phyloP scores from a whole-genome alignment of 2,113 vertebrate species.

The Paraplagusia blochii region DNA sequence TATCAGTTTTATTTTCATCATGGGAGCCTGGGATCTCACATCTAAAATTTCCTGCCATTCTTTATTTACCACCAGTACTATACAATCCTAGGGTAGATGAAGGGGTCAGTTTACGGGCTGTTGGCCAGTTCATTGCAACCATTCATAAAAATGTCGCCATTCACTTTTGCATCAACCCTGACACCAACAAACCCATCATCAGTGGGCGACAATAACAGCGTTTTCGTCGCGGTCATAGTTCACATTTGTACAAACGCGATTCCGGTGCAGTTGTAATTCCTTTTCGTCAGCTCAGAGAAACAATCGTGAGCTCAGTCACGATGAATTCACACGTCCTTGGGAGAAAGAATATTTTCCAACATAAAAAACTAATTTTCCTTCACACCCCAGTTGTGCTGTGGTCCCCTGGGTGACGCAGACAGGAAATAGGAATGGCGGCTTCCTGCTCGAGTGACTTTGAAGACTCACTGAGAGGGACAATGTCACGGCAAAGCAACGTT shows the following conservation, averaged over 20 bases:
- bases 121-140: too few species aligned
- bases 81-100: too few species aligned
- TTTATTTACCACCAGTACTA: too few species aligned
- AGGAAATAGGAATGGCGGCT: constrained; percentile 74
- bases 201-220: constrained; percentile 62
- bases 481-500: constrained; percentile 55
- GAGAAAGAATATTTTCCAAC: constrained; percentile 48
- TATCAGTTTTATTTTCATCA: too few species aligned
- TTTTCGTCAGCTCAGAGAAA: constrained; percentile 56
- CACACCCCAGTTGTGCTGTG: constrained; percentile 44
- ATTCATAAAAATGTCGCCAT: neutral
- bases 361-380: constrained; percentile 53
- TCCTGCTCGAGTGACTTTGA: constrained; percentile 72
- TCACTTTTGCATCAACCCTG: constrained; percentile 57
- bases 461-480: constrained; percentile 45
- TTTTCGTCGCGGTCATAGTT: constrained; percentile 54
- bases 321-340: constrained; percentile 60
- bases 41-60: too few species aligned
- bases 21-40: too few species aligned
- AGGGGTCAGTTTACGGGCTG: too few species aligned
- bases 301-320: constrained; percentile 34
- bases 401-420: constrained; percentile 51
- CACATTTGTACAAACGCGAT: constrained; percentile 58
- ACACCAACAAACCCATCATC: constrained; percentile 70
- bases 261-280: constrained; percentile 50